These are phyloP conservation scores for Idaea straminata DNA, from an alignment of 2,888 invertebrate genomes.

Conservation along the genomic window DNA sequence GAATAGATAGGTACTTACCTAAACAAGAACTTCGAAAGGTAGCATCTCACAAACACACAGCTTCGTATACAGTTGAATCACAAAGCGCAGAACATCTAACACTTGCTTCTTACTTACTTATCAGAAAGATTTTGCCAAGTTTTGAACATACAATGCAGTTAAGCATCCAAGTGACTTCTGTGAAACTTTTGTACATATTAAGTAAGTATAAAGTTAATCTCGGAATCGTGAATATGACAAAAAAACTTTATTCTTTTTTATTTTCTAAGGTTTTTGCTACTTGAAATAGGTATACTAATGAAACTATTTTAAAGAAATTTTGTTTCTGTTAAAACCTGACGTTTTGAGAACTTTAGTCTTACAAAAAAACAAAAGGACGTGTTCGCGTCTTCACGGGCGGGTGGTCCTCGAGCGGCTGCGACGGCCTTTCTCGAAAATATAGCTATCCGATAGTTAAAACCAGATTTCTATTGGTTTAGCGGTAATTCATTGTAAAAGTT, in stretches of 20 bases:
- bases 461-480: not conserved
- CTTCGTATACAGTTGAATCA: constrained; percentile 51
- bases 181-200: constrained; percentile 44
- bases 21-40: constrained; percentile 68
- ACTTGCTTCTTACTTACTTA: constrained; percentile 70
- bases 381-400: too few relatives aligned
- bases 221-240: constrained; percentile 7
- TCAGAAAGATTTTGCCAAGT: constrained; percentile 69
- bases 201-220: constrained; percentile 33
- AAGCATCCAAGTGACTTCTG: constrained; percentile 52
- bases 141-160: constrained; percentile 45
- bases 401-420: too few relatives aligned
- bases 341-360: too few relatives aligned
- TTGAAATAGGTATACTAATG: too few relatives aligned
- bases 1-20: constrained; percentile 22
- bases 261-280: not conserved
- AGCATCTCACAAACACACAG: constrained; percentile 48
- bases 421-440: too few relatives aligned
- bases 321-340: too few relatives aligned
- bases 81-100: constrained; percentile 72
- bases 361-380: too few relatives aligned
- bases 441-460: not conserved
- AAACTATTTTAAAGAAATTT: too few relatives aligned
- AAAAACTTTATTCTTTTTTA: not conserved
- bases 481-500: too few relatives aligned